Conservation (phyloP, 2,797 vertebrate genomes). For the Sebastes kiyomatsui region DNA sequence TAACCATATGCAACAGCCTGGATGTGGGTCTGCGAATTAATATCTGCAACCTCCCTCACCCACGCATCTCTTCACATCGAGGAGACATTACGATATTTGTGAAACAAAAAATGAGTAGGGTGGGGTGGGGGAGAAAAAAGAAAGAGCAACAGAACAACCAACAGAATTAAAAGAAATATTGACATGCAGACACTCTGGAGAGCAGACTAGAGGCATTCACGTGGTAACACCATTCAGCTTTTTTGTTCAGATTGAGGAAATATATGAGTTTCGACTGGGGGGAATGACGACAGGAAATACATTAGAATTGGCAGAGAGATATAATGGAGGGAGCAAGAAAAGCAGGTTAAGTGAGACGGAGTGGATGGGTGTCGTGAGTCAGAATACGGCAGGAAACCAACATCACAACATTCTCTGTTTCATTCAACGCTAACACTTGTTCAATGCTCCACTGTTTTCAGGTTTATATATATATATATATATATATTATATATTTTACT, state of each 20-base stretch:
- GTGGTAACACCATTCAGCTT: background rate
- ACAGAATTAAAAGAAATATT: background rate
- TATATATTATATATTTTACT: too few species aligned
- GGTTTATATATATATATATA: background rate
- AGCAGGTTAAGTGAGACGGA: background rate
- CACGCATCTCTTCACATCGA: background rate
- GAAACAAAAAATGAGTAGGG: background rate
- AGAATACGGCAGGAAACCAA: background rate
- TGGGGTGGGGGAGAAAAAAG: background rate
- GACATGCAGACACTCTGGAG: background rate
- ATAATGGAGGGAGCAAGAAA: background rate
- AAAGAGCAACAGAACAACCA: background rate
- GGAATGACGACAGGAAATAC: background rate
- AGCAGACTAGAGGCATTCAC: conserved; percentile 7
- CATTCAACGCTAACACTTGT: background rate
- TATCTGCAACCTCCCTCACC: background rate
- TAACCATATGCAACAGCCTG: background rate
- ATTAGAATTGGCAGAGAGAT: background rate
- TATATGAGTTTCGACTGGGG: background rate
- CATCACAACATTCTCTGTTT: background rate
- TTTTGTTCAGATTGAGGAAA: background rate
- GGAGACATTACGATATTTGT: background rate
- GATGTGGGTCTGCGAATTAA: conserved; percentile 6
- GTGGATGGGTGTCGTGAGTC: background rate
- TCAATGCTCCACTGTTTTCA: background rate